phyloP scores from a whole-genome alignment of 2,888 invertebrate species.

The Netelia inedita region DNA sequence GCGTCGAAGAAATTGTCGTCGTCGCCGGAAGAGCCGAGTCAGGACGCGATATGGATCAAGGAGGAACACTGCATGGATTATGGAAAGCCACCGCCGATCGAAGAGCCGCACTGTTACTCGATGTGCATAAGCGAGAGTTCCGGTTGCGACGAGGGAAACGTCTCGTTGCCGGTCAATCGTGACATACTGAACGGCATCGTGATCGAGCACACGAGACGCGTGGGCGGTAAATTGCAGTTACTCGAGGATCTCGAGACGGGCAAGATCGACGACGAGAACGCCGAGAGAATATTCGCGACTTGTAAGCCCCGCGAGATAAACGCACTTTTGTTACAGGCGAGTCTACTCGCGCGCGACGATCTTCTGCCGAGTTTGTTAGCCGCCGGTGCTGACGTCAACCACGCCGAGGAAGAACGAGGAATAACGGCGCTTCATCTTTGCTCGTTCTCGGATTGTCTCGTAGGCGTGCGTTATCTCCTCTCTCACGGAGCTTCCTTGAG shows the following conservation, averaged over 20 bases:
- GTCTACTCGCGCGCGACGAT: slow-evolving; percentile 90
- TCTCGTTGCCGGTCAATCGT: slow-evolving; percentile 83
- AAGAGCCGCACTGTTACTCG: slow-evolving; percentile 87
- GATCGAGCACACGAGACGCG: slow-evolving; percentile 90
- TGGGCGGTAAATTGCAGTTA: slow-evolving; percentile 89
- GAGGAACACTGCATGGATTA: slow-evolving; percentile 89
- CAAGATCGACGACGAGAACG: slow-evolving; percentile 87
- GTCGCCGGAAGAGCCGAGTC: slow-evolving; percentile 64
- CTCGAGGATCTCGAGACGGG: slow-evolving; percentile 92
- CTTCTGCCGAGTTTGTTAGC: slow-evolving; percentile 88
- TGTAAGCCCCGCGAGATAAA: slow-evolving; percentile 90
- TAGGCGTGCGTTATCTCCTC: slow-evolving; percentile 90
- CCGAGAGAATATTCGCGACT: slow-evolving; percentile 86
- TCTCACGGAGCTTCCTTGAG: slow-evolving; percentile 90
- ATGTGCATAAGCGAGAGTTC: slow-evolving; percentile 94
- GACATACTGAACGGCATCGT: slow-evolving; percentile 91
- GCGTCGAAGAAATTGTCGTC: slow-evolving; percentile 67
- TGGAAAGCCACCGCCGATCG: slow-evolving; percentile 92
- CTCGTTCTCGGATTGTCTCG: slow-evolving; percentile 92
- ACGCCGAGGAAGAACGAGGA: slow-evolving; percentile 90
- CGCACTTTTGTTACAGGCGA: slow-evolving; percentile 90
- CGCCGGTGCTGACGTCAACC: slow-evolving; percentile 90
- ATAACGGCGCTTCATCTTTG: slow-evolving; percentile 91
- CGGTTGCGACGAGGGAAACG: slow-evolving; percentile 84
- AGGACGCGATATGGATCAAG: slow-evolving; percentile 68